These are phyloP conservation scores for Acridotheres tristis DNA, from an alignment of 2,797 vertebrate species.

Conservation along the genomic window DNA sequence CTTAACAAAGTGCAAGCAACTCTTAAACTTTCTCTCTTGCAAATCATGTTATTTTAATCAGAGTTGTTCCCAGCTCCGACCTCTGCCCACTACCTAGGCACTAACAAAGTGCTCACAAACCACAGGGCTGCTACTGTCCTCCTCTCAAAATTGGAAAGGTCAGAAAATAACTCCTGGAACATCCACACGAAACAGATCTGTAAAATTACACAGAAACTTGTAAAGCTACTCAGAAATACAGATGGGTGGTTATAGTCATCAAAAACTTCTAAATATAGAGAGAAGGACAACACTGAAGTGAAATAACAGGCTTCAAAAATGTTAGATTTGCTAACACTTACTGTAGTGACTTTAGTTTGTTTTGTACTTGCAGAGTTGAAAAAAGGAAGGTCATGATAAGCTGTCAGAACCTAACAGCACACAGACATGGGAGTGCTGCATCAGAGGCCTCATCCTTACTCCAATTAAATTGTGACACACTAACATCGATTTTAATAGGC, in stretches of 20 bases:
- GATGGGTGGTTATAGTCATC: not conserved
- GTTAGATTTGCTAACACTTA: not conserved
- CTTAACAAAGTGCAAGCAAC: not conserved
- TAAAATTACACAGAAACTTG: not conserved
- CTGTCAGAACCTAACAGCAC: not conserved
- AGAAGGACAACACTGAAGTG: not conserved
- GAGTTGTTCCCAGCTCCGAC: not conserved
- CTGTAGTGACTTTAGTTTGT: not conserved
- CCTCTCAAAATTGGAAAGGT: not conserved
- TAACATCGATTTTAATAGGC: constrained; percentile 7
- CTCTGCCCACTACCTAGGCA: not conserved
- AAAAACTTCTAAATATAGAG: not conserved
- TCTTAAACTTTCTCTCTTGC: not conserved
- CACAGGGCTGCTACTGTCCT: fast-evolving
- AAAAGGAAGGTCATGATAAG: not conserved
- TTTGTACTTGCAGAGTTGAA: not conserved
- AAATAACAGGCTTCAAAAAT: not conserved
- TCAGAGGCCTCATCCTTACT: not conserved
- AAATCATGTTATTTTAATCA: not conserved
- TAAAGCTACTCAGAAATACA: not conserved
- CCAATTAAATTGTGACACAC: constrained; percentile 40
- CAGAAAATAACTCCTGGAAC: not conserved
- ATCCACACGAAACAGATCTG: not conserved
- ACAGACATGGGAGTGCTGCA: not conserved
- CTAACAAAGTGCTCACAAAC: not conserved